These are phyloP conservation scores for Heliconius hewitsoni DNA, from an alignment of 1,140 invertebrate genomes.

Conservation along the genomic window DNA sequence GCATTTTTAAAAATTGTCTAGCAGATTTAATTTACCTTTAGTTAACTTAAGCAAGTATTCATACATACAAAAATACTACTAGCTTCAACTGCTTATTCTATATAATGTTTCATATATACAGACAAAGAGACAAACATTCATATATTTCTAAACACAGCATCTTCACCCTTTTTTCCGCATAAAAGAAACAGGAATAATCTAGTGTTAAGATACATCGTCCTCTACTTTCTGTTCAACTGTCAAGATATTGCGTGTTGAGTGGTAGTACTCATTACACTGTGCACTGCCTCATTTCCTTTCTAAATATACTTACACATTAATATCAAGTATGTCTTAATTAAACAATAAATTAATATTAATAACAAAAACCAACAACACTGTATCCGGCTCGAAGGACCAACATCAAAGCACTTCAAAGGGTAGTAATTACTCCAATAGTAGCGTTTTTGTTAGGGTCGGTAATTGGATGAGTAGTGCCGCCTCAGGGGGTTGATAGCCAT, in stretches of 20 bases:
- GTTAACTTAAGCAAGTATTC: no score
- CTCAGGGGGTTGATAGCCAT: slow-evolving; percentile 15
- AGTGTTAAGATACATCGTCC: not conserved
- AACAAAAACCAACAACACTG: slow-evolving; percentile 28
- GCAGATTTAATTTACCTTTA: no score
- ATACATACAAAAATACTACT: no score
- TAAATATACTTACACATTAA: not conserved
- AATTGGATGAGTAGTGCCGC: slow-evolving; percentile 33
- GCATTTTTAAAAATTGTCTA: no score
- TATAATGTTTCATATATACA: no score
- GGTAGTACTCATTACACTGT: no score
- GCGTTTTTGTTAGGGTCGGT: slow-evolving; percentile 30
- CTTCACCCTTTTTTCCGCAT: not conserved
- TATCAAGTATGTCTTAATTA: slow-evolving; percentile 11
- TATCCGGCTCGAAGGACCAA: slow-evolving; percentile 30
- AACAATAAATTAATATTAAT: slow-evolving; percentile 23
- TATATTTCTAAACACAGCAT: no score
- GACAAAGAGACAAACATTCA: no score
- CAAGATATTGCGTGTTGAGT: no score
- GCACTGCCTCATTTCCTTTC: no score
- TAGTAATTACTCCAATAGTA: slow-evolving; percentile 48
- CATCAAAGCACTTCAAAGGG: slow-evolving; percentile 42
- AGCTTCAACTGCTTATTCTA: no score
- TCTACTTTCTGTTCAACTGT: not conserved
- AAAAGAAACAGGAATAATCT: not conserved